Evolutionary conservation across 2,888 invertebrate genomes (phyloP), one percentile per base, ranked within the genome.

Genomic region (Dryocosmus kuriphilus): DNA sequence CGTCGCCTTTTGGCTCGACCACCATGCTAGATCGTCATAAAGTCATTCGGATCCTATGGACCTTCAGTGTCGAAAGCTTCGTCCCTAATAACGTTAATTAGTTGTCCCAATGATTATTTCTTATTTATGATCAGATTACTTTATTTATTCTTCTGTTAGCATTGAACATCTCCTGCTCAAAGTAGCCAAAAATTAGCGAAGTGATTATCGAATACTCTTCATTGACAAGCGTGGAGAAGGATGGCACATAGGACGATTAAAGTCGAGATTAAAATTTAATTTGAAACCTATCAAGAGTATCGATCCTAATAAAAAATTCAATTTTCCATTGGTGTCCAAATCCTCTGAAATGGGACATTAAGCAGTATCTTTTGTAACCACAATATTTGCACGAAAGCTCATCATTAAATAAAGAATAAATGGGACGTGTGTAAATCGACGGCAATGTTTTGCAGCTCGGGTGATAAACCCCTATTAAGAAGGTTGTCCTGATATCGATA

Each of bases 1-100:
- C 35, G 76, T 63, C 76, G 76, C 76, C 65, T 76, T 61, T 62
- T 41, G 75, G 71, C 19, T 51, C 62, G 75, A 75, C 75, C 75
- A 76, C 76, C 76, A 51, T 41, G 51, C 63, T 51, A 41, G 63
- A 32, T 46, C 60, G 55, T 63, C 76, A 65, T 76, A 65, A 63
- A 76, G 55, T 76, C 62, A 76, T 76, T 76, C 46, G 71, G 19
- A 46, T 71, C 51, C 71, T 30, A n/a, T n/a, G 46, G 46, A 9
- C 71, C 71, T 51, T 71, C 27, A 51, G 30, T 71, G 71, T 51
- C 46, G 71, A 71, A 46, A 71, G 51, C 46, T 71, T 51, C 71
- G 30, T 46, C 30, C 71, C 46, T 71, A 71, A 51, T 71, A 71
- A 71, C 46, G 51, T 71, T 71, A 71, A 71, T 71, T 71, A 71